These are phyloP conservation scores for Cordilura impudica DNA, from an alignment of 2,888 invertebrate species.

Conservation along the genomic window DNA sequence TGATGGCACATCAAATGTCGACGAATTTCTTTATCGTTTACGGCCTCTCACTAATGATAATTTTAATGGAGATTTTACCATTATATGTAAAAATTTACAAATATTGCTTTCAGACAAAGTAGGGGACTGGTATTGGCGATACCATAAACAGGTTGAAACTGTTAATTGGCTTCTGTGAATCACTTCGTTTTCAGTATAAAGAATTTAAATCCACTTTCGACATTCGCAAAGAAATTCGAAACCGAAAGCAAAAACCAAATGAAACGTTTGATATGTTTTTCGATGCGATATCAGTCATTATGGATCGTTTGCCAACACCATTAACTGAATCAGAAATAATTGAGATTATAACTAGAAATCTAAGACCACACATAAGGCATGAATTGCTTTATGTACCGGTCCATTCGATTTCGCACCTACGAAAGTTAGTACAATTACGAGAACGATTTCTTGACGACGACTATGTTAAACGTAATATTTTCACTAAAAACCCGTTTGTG, in stretches of 20 bases:
- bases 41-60: conserved; percentile 20
- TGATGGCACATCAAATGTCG: conserved; percentile 37
- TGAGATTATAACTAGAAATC: conserved; percentile 28
- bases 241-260: conserved; percentile 28
- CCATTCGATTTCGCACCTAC: conserved; percentile 13
- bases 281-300: conserved; percentile 4
- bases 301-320: not conserved
- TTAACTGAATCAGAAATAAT: conserved; percentile 8
- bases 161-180: conserved; percentile 32
- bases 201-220: conserved; percentile 37
- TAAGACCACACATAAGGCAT: conserved; percentile 23
- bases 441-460: conserved; percentile 21
- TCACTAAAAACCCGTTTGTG: too few relatives aligned
- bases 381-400: conserved; percentile 25
- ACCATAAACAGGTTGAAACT: conserved; percentile 3
- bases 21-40: conserved; percentile 48
- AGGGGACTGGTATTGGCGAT: conserved; percentile 23
- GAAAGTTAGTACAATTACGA: conserved; percentile 19
- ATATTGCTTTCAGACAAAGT: conserved; percentile 40
- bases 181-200: conserved; percentile 20
- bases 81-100: conserved; percentile 38
- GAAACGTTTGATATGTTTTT: conserved; percentile 31
- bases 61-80: conserved; percentile 42
- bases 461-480: not conserved
- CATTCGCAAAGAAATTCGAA: conserved; percentile 41